Conservation (phyloP, 2,888 invertebrate species). For the Cephalotes varians region DNA sequence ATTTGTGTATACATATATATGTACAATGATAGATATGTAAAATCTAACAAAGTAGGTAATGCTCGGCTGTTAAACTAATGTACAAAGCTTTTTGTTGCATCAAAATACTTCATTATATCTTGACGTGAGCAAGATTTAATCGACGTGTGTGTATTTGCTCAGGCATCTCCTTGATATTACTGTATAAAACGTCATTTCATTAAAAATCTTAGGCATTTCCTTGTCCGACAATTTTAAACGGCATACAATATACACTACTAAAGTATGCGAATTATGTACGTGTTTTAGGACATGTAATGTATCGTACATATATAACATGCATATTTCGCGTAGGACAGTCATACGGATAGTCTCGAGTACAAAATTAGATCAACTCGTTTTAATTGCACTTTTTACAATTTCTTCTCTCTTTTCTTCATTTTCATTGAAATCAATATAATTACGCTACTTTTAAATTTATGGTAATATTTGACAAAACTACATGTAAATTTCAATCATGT, state of each 20-base stretch:
- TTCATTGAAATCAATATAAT: not conserved
- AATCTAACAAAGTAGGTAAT: conserved; percentile 75
- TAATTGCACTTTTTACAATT: conserved; percentile 21
- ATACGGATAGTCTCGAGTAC: conserved; percentile 1
- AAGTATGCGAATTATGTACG: conserved; percentile 10
- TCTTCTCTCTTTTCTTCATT: not conserved
- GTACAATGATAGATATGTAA: conserved; percentile 82
- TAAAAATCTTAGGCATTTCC: conserved; percentile 8
- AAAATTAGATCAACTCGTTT: conserved; percentile 33
- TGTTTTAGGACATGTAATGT: not conserved
- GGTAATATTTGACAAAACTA: not conserved
- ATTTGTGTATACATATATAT: conserved; percentile 67
- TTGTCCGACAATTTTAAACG: not conserved
- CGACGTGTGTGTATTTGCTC: conserved; percentile 58
- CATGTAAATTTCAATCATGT: not conserved
- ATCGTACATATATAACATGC: not conserved
- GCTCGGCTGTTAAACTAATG: conserved; percentile 65
- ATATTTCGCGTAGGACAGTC: not conserved
- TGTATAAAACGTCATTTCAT: conserved; percentile 6
- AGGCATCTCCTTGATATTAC: conserved; percentile 35
- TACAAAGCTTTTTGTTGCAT: conserved; percentile 57
- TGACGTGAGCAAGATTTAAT: conserved; percentile 65
- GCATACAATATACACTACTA: not conserved
- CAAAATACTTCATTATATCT: conserved; percentile 69
- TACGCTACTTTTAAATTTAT: not conserved